A percentile compares a stretch with the other conserved stretches of the same genome.
Evolutionary conservation across 2,888 invertebrate species (phyloP).

Genomic region (Aromia moschata): DNA sequence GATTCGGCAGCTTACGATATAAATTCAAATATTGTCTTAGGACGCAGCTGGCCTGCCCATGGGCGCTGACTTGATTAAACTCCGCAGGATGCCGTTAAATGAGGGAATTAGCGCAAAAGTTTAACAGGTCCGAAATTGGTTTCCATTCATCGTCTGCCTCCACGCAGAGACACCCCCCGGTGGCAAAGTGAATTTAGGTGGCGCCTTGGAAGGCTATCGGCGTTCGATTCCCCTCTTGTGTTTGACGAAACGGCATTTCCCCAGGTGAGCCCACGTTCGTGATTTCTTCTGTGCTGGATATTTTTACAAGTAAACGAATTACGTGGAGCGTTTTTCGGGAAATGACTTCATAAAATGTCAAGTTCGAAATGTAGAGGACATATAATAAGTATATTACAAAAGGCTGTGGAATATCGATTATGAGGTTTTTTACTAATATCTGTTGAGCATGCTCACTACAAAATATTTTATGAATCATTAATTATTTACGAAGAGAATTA

Average conservation of each 20-base stretch:
- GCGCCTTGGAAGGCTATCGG: background rate
- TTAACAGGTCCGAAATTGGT: conserved; percentile 7
- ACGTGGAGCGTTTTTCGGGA: background rate
- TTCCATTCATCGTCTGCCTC: conserved; percentile 5
- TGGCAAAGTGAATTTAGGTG: background rate
- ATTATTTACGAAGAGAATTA: too few relatives aligned
- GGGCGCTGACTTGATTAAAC: conserved; percentile 9
- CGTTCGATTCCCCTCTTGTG: background rate
- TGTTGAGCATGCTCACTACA: too few relatives aligned
- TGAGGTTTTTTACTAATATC: too few relatives aligned
- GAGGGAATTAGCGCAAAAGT: conserved; percentile 16
- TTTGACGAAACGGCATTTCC: background rate
- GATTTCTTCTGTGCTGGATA: background rate
- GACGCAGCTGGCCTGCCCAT: conserved; percentile 1
- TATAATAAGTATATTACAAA: too few relatives aligned
- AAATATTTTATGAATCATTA: too few relatives aligned
- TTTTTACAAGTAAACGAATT: too few relatives aligned
- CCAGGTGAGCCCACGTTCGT: background rate
- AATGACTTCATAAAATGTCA: too few relatives aligned
- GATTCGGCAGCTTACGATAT: background rate
- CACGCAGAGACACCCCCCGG: background rate
- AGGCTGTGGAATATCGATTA: too few relatives aligned
- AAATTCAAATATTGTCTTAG: conserved; percentile 13
- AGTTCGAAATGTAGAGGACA: too few relatives aligned
- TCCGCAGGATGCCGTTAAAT: conserved; percentile 6